phyloP scores from a whole-genome alignment of 2,113 vertebrate genomes.

The Typhlomys cinereus region DNA sequence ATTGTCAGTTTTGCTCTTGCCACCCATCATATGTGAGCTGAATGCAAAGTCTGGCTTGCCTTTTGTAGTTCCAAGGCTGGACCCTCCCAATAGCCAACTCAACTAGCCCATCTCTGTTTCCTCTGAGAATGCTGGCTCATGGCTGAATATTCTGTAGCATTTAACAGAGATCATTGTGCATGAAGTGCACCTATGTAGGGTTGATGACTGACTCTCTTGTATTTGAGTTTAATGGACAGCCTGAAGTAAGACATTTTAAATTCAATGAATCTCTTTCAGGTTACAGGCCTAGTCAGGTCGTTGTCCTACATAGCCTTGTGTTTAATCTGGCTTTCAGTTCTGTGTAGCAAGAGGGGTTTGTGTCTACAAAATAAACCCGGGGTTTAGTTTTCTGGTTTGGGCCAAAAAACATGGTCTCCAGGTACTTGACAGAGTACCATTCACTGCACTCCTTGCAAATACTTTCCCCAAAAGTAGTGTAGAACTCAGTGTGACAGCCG shows the following conservation, averaged over 20 bases:
- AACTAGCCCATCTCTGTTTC: background rate
- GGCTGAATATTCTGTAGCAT: background rate
- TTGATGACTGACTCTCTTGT: background rate
- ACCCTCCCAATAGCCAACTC: background rate
- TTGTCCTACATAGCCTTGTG: background rate
- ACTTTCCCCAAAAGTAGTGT: background rate
- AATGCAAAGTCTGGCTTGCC: background rate
- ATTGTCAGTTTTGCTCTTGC: background rate
- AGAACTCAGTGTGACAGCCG: background rate
- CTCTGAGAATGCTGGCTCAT: background rate
- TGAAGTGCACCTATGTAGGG: background rate
- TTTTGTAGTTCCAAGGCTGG: background rate
- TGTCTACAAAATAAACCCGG: background rate
- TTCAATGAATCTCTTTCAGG: background rate
- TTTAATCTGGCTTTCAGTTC: background rate
- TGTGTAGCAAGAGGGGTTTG: background rate
- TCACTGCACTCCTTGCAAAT: background rate
- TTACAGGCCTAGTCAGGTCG: too few relatives aligned
- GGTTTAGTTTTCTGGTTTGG: background rate
- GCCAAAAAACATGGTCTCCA: background rate
- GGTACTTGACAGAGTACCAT: background rate
- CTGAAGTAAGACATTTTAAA: background rate
- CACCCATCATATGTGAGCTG: background rate
- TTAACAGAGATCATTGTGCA: background rate
- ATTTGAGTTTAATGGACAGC: background rate